Percentiles rank a stretch among this genome's conserved stretches.
phyloP scores from a whole-genome alignment of 2,113 vertebrate genomes.

The Antechinus flavipes region DNA sequence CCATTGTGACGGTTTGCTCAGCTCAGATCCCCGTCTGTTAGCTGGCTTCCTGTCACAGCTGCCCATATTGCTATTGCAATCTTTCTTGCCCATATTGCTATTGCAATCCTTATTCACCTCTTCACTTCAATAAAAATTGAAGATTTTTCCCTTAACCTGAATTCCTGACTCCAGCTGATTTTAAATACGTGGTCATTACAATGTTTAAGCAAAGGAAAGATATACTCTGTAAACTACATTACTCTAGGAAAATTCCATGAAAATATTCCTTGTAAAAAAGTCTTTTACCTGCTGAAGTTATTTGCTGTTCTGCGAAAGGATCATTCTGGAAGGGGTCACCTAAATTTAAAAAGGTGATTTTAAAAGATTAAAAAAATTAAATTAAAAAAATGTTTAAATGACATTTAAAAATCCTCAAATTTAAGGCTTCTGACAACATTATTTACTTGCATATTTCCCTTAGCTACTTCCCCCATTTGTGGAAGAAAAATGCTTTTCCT shows the following conservation, averaged over 20 bases:
- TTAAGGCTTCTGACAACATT: background rate
- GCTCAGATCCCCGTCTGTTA: no score
- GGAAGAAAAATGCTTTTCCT: background rate
- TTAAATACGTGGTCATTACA: no score
- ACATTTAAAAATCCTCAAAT: background rate
- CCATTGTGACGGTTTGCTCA: no score
- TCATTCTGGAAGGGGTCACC: slow-evolving; percentile 96
- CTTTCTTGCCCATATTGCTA: no score
- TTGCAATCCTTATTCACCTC: no score
- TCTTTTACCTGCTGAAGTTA: slow-evolving; percentile 88
- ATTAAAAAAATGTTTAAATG: no score
- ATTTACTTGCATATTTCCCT: background rate
- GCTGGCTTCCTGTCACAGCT: no score
- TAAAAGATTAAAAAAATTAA: no score
- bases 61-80: no score
- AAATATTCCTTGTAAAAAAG: background rate
- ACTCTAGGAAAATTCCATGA: background rate
- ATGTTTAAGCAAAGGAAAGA: background rate
- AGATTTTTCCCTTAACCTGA: no score
- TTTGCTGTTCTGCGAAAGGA: slow-evolving; percentile 92
- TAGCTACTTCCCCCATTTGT: background rate
- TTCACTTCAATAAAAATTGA: no score
- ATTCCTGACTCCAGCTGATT: no score
- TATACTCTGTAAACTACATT: background rate
- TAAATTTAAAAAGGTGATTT: slow-evolving; percentile 68